Base-by-base conservation (phyloP, 2,113 vertebrate genomes). In the Toxotes jaculatrix region DNA sequence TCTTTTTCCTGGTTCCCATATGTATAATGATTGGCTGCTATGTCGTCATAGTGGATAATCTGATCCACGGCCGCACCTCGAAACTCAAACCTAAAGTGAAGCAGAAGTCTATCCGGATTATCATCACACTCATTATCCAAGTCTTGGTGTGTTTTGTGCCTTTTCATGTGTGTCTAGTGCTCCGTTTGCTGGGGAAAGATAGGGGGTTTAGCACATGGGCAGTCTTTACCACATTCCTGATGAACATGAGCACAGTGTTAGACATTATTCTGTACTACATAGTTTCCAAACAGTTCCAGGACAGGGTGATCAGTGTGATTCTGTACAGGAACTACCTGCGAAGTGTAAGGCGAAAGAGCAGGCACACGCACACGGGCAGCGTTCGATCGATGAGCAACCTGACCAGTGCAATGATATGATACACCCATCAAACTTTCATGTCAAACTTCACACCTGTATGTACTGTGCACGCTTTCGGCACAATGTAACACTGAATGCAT, bases 241-340 rank as follows among this genome's bases (percentile, higher is more conserved):
- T 99, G 98, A 99, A 97, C 84, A 92, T 97, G 84, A 99, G 98
- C 85, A 98, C 97, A 0, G 97, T 98, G 55, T 56, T 99, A 74
- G 98, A 99, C 0, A 95, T 99, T 11, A 97, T 99, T n/a, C 93
- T 99, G 34, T 99, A 98, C 81, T 99, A 99, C 67, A 98, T 99
- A 0, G 98, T 99, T 63, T 99, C 98, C 34, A 99, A 99, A 88
- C 97, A 99, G 88, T 99, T 99, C 92, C 98, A 99, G 87, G 98
- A 98, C 12, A 89, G 98, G 73, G 98, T 99, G 73, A 97, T 99
- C 78, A 99, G 98, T 0, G 98, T 99, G 69, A 97, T 99, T 74
- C 93, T 98, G 23, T 99, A 99, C 88, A 95, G 98, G 49, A 99
- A 99, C 72, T 99, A 99, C 76, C 94, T 98, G 57, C 94, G 98